Evolutionary conservation across 2,888 invertebrate species (phyloP), one percentile per base, ranked within the genome.

Genomic region (Fragum fragum): DNA sequence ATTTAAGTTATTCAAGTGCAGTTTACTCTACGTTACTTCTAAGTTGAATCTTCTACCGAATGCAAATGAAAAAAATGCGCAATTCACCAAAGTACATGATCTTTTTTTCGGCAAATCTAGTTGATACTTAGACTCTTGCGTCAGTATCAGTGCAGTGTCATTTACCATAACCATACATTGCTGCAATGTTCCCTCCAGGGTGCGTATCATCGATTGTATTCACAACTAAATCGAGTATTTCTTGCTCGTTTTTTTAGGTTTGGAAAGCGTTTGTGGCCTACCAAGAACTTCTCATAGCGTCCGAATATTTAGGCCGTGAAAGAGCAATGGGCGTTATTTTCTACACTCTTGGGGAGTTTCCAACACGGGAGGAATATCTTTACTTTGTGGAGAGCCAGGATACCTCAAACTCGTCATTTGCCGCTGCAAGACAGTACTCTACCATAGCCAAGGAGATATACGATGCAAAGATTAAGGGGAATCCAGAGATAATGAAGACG

Each of bases 221-320:
- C n/a, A n/a, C n/a, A n/a, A n/a, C n/a, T n/a, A n/a, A n/a, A n/a
- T n/a, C n/a, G n/a, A n/a, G n/a, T n/a, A n/a, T n/a, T n/a, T n/a
- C n/a, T n/a, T n/a, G n/a, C n/a, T n/a, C n/a, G n/a, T n/a, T n/a
- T 36, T 36, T 3, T 6, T 68, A 81, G 85, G 79, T 85, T 26
- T 93, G 92, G 93, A 88, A 91, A 81, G 88, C 87, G 14, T 86
- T 93, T 52, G 92, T 92, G n/a, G 92, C 93, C 11, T 91, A 91
- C 73, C 91, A 91, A 53, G 91, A 92, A 81, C 88, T 92, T 18
- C 87, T 92, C 14, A 89, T 90, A 14, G 88, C 91, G 23, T 91
- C 90, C 36, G 92, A 92, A 70, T 89, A 90, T 39, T 90, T 92
- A 36, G 93, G 93, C 21, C 82, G 92, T 26, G 93, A 92, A 79